A percentile compares a stretch with the other conserved stretches of the same genome.
These are phyloP conservation scores for Cephus runcator DNA, from an alignment of 2,888 invertebrate genomes.

Conservation along the genomic window DNA sequence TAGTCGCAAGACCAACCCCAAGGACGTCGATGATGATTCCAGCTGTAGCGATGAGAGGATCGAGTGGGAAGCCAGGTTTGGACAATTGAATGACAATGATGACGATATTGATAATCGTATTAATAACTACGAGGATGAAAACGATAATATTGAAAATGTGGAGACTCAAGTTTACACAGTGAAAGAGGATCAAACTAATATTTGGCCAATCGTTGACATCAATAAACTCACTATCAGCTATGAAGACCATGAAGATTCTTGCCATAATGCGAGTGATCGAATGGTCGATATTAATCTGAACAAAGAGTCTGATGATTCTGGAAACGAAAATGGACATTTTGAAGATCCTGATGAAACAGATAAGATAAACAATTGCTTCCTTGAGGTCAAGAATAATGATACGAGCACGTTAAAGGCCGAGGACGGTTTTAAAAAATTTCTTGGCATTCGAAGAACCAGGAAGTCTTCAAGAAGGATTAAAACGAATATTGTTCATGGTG, in stretches of 20 bases:
- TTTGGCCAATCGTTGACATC: constrained; percentile 44
- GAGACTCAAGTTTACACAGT: neutral
- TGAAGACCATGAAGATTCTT: neutral
- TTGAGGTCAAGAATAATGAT: neutral
- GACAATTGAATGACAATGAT: neutral
- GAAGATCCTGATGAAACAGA: neutral
- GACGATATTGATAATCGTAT: neutral
- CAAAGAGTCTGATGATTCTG: neutral
- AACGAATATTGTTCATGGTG: neutral
- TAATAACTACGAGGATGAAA: neutral
- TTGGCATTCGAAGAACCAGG: constrained; percentile 19
- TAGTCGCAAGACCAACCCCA: constrained; percentile 28
- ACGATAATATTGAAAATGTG: neutral
- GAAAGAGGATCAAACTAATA: neutral
- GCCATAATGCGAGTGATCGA: neutral
- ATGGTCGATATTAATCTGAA: neutral
- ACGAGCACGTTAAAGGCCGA: neutral
- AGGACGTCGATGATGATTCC: constrained; percentile 24
- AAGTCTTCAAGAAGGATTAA: constrained; percentile 8
- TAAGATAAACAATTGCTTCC: neutral
- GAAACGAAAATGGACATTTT: neutral
- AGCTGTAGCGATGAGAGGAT: constrained; percentile 36
- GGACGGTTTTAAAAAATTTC: constrained; percentile 14
- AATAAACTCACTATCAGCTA: constrained; percentile 26
- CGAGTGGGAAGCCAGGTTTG: constrained; percentile 30